Evolutionary conservation across 2,113 vertebrate genomes (phyloP).

Genomic region (Phycodurus eques): DNA sequence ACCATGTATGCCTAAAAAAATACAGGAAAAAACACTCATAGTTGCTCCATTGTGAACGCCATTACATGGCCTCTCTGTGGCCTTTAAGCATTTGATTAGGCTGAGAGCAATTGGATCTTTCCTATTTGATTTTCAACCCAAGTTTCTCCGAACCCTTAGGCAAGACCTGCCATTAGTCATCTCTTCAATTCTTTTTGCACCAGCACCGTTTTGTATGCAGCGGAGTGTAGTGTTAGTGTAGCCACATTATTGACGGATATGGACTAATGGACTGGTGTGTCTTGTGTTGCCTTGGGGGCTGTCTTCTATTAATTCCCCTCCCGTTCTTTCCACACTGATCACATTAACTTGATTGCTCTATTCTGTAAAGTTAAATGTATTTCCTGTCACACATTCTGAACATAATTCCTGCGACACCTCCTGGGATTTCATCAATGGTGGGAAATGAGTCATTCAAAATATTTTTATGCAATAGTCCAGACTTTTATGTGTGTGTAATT

Average conservation of each 20-base stretch:
- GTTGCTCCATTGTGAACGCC: not conserved
- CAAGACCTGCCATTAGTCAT: constrained; percentile 44
- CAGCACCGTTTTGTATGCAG: constrained; percentile 30
- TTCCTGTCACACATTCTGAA: constrained; percentile 19
- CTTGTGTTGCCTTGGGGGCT: constrained; percentile 46
- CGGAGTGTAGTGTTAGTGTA: constrained; percentile 14
- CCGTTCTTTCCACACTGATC: constrained; percentile 15
- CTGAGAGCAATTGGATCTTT: not conserved
- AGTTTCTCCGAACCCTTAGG: constrained; percentile 30
- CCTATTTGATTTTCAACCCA: constrained; percentile 13
- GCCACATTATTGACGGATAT: constrained; percentile 40
- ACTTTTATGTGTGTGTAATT: constrained; percentile 35
- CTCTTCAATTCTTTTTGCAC: constrained; percentile 41
- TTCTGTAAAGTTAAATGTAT: constrained; percentile 10
- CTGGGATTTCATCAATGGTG: constrained; percentile 17
- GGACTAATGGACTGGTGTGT: constrained; percentile 50
- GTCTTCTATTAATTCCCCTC: constrained; percentile 19
- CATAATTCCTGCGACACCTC: not conserved
- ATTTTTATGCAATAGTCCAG: constrained; percentile 41
- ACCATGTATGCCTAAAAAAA: not conserved
- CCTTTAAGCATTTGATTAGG: not conserved
- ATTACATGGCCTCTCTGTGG: not conserved
- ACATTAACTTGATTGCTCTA: constrained; percentile 26
- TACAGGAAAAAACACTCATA: not conserved
- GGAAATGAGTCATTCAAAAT: constrained; percentile 46